phyloP scores from a whole-genome alignment of 2,888 invertebrate genomes.

The Eumacrocentrus americanus region DNA sequence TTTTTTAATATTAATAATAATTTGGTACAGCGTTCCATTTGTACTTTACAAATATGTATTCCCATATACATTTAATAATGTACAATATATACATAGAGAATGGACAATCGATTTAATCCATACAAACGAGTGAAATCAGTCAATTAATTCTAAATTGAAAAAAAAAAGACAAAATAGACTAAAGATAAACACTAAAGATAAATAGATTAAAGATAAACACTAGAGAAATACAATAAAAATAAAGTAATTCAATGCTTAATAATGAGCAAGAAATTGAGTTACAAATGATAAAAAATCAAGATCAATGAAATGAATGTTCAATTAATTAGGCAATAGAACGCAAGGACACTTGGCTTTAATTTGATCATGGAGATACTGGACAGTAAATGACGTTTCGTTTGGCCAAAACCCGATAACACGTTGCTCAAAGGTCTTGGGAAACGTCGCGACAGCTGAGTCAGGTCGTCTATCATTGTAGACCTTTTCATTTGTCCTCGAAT shows the following conservation, averaged over 20 bases:
- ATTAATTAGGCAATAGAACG: not conserved
- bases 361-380: conserved; percentile 32
- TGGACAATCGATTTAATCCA: not conserved
- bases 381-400: conserved; percentile 33
- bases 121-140: not conserved
- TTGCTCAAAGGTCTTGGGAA: conserved; percentile 42
- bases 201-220: too few species aligned
- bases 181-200: too few species aligned
- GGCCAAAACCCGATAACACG: conserved; percentile 50
- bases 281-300: not conserved
- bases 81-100: not conserved
- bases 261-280: not conserved
- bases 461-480: conserved; percentile 42
- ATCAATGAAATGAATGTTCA: not conserved
- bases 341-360: conserved; percentile 27
- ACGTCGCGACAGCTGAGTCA: conserved; percentile 39
- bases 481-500: conserved; percentile 29
- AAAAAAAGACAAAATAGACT: not conserved
- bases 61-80: not conserved
- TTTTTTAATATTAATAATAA: conserved; percentile 4
- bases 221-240: too few species aligned
- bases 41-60: not conserved
- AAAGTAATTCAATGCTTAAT: not conserved
- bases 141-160: not conserved
- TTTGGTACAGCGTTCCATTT: not conserved